Evolutionary conservation across 2,888 invertebrate genomes (phyloP), one percentile per base, ranked within the genome.

Genomic region (Cantharis flavilabris): DNA sequence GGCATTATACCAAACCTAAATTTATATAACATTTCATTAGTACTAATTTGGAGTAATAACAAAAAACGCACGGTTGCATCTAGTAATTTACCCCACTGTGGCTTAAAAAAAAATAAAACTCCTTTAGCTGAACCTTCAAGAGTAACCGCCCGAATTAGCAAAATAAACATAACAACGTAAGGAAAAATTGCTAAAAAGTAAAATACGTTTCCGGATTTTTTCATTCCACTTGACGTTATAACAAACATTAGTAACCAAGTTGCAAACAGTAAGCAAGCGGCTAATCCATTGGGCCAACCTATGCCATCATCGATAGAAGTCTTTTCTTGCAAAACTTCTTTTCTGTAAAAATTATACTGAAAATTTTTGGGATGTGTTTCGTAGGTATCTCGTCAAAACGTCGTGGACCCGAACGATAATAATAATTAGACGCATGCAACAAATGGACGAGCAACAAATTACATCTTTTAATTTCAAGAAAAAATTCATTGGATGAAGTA

Each of bases 111-210:
- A 89, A 93, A 96, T 62, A 93, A 86, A 71, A 96, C 94, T 0
- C 96, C 97, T 33, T 92, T 89, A 2, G 87, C 90, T 13, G 96
- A 93, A 1, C 96, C 96, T 0, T 93, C 92, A 71, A 94, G 84
- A 0, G 92, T 92, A 0, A 89, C 89, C 0, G 93, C 92, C 78
- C 93, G 91, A 71, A 95, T 91, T 13, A 97, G 90, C 67, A 97
- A 88, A 33, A 92, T 92, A 76, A 95, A 89, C 88, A 97, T 91
- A 71, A 97, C 92, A 5, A 95, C 90, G 84, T 95, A 96, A 0
- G 96, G 96, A 86, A 96, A 96, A 3, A 97, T 87, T 0, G 97
- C 97, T n/a, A 97, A 92, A 87, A 97, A 95, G 88, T 97, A 97
- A 0, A 97, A 93, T 0, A 93, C 94, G 87, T 95, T 95, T 69